Conservation (phyloP, 1,140 invertebrate species). For the Drosophila kurseongensis region DNA sequence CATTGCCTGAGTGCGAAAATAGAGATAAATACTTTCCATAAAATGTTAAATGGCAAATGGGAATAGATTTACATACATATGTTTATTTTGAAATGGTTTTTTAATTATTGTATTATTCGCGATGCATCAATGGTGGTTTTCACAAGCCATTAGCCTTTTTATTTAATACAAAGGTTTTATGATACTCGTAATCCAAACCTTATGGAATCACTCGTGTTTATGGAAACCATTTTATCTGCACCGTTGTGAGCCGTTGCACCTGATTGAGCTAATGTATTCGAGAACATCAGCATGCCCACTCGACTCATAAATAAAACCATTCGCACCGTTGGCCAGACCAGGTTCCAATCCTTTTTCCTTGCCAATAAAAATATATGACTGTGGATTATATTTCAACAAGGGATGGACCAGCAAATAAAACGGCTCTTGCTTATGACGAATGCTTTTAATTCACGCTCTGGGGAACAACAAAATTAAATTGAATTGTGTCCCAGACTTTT, state of each 20-base stretch:
- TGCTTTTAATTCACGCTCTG: constrained; percentile 26
- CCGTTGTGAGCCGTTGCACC: constrained; percentile 14
- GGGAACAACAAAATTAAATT: constrained; percentile 36
- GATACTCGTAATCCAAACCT: too few relatives aligned
- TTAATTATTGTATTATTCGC: too few relatives aligned
- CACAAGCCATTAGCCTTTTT: too few relatives aligned
- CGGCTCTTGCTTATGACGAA: constrained; percentile 22
- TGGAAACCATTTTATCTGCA: constrained; percentile 8
- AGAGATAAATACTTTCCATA: too few relatives aligned
- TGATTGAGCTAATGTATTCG: constrained; percentile 46
- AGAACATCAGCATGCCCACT: constrained; percentile 35
- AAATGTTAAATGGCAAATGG: too few relatives aligned
- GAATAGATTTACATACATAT: too few relatives aligned
- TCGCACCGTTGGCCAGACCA: constrained; percentile 32
- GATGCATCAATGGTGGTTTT: too few relatives aligned
- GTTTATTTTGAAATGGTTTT: too few relatives aligned
- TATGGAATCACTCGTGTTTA: not conserved
- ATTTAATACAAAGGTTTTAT: too few relatives aligned
- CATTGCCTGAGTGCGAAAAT: too few relatives aligned
- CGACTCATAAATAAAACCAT: constrained; percentile 49
- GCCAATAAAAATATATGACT: constrained; percentile 37
- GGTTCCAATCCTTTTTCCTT: constrained; percentile 10
- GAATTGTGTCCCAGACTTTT: constrained; percentile 13
- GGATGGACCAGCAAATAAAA: not conserved
- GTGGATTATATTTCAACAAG: constrained; percentile 8